Base-by-base conservation (phyloP, 2,888 invertebrate genomes). In the Hipparchia sbordonii region DNA sequence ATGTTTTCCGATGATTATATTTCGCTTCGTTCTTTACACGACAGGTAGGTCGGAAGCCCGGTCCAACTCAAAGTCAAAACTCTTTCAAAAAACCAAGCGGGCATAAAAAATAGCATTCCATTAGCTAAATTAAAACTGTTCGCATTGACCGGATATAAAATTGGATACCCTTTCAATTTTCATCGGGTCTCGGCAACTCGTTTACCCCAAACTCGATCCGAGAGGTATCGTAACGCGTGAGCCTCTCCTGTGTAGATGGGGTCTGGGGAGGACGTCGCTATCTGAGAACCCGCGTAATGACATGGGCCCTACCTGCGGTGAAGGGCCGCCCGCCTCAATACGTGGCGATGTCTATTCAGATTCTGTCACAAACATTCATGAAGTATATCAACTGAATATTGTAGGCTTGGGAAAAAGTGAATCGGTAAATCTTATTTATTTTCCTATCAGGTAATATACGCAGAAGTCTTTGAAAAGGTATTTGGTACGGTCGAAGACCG, bases 181-280 rank as follows among this genome's bases (percentile, higher is more conserved):
- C 61, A 72, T 74, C 62, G 69, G 54, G 45, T 56, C 61, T 59
- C 60, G 56, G 56, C 66, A 51, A 66, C 67, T 60, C 67, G 70
- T 33, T 65, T 51, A 10, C 65, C 45, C 65, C 57, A 45, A 57
- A 45, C 56, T 23, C 67, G 57, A 57, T 67, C 67, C 67, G 67
- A 56, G 46, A 23, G 67, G 33, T 52, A n/a, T 39, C 65, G 54
- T 66, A 62, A 39, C 57, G 57, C 46, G 56, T 9, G 66, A 52
- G 59, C 69, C 69, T 62, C 63, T 75, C 73, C 67, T 75, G 72
- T 73, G 75, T 73, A 75, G 75, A 75, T 75, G 72, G 70, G 75
- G 73, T 73, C 70, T 56, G 72, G 23, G 23, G 70, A 59, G 75
- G 75, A 23, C 23, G 23, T 63, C 73, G 69, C 51, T 63, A 63